Evolutionary conservation across 2,113 vertebrate genomes (phyloP).

Genomic region (Perca schrenkii): DNA sequence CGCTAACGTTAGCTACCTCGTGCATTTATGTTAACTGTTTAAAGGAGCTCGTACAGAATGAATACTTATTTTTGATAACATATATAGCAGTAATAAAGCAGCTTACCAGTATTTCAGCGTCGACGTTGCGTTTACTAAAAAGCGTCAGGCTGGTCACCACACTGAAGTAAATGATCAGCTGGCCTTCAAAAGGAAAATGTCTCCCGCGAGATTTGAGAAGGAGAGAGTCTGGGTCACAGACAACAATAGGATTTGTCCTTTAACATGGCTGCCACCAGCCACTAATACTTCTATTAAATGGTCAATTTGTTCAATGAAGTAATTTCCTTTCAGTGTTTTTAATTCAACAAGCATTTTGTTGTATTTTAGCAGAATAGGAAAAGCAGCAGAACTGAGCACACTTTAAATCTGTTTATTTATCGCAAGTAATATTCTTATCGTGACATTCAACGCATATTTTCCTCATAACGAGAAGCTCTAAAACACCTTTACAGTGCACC

Average conservation of each 20-base stretch:
- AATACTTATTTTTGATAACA: background rate
- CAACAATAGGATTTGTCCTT: background rate
- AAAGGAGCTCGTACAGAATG: background rate
- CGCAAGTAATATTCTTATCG: too few relatives aligned
- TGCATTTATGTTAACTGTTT: background rate
- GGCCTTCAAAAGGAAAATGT: constrained; percentile 40
- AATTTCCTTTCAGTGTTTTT: too few relatives aligned
- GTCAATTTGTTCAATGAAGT: too few relatives aligned
- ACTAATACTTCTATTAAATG: too few relatives aligned
- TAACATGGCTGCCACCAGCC: too few relatives aligned
- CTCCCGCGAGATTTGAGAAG: constrained; percentile 60
- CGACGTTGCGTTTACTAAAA: constrained; percentile 3
- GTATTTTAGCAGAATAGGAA: too few relatives aligned
- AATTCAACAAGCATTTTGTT: too few relatives aligned
- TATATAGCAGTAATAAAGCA: background rate
- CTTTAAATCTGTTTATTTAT: too few relatives aligned
- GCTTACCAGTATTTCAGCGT: constrained; percentile 40
- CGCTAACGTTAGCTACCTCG: constrained; percentile 31
- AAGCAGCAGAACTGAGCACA: too few relatives aligned
- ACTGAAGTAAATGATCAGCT: constrained; percentile 63
- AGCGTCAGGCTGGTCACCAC: constrained; percentile 27
- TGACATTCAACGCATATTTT: too few relatives aligned
- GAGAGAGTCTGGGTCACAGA: background rate
- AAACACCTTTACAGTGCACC: too few relatives aligned
- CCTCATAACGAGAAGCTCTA: too few relatives aligned